These are phyloP conservation scores for Neoseiulus cucumeris DNA, from an alignment of 1,140 invertebrate genomes.

Conservation along the genomic window DNA sequence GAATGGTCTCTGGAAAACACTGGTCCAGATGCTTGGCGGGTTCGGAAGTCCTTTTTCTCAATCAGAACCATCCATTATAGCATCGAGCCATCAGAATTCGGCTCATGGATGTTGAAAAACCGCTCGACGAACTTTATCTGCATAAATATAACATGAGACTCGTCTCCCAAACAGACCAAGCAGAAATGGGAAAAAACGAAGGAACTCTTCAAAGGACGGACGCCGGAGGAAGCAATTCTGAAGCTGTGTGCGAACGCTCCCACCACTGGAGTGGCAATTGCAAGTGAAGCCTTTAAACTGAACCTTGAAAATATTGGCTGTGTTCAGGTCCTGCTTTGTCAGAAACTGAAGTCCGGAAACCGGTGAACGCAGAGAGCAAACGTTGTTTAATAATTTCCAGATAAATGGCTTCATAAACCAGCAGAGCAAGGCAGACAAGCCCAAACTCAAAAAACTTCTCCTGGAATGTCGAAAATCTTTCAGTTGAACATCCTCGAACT, in stretches of 20 bases:
- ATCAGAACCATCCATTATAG: no score
- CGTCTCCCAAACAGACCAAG: neutral
- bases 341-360: neutral
- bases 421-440: neutral
- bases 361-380: neutral
- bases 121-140: neutral
- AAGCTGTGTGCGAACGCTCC: neutral
- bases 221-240: neutral
- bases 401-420: constrained; percentile 6
- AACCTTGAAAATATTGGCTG: neutral
- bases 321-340: neutral
- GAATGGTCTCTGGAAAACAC: no score
- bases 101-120: no score
- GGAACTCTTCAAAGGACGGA: neutral
- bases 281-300: neutral
- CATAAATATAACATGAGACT: neutral
- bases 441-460: neutral
- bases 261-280: neutral
- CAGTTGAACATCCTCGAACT: no score
- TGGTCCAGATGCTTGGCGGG: no score
- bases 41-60: no score
- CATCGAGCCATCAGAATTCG: no score
- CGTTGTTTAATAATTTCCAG: neutral
- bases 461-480: no score
- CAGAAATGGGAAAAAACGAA: constrained; percentile 9